These are phyloP conservation scores for Brachypalpus laphriformis DNA, from an alignment of 2,888 invertebrate species.

Conservation along the genomic window DNA sequence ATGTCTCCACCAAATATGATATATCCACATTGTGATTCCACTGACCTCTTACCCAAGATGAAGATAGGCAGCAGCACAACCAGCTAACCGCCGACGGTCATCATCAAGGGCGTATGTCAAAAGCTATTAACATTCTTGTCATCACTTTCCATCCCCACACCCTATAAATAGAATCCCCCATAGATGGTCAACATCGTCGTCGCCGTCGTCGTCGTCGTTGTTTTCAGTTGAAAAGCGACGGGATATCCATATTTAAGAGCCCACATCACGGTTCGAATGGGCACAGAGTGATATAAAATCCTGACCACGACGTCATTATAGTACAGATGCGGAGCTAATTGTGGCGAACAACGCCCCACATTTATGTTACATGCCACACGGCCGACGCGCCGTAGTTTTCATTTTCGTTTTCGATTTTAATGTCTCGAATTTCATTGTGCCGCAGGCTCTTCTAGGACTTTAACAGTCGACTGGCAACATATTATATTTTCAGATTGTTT, in stretches of 20 bases:
- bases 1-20: constrained; percentile 19
- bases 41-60: constrained; percentile 41
- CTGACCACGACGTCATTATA: constrained; percentile 62
- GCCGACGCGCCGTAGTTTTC: background rate
- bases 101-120: constrained; percentile 77
- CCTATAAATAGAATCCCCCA: constrained; percentile 69
- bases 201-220: background rate
- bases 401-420: constrained; percentile 42
- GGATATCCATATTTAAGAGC: constrained; percentile 52
- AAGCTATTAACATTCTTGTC: constrained; percentile 79
- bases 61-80: constrained; percentile 20
- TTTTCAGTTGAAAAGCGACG: constrained; percentile 14
- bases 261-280: constrained; percentile 47
- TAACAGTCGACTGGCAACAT: constrained; percentile 7
- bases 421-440: constrained; percentile 63
- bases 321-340: constrained; percentile 66
- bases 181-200: constrained; percentile 31
- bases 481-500: constrained; percentile 57
- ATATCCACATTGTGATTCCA: constrained; percentile 24
- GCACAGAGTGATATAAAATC: constrained; percentile 30
- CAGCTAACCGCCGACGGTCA: constrained; percentile 52
- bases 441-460: background rate
- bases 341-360: constrained; percentile 73
- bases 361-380: constrained; percentile 68
- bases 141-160: constrained; percentile 77